Conservation (phyloP, 2,888 invertebrate species). For the Geophilus truncorum region DNA sequence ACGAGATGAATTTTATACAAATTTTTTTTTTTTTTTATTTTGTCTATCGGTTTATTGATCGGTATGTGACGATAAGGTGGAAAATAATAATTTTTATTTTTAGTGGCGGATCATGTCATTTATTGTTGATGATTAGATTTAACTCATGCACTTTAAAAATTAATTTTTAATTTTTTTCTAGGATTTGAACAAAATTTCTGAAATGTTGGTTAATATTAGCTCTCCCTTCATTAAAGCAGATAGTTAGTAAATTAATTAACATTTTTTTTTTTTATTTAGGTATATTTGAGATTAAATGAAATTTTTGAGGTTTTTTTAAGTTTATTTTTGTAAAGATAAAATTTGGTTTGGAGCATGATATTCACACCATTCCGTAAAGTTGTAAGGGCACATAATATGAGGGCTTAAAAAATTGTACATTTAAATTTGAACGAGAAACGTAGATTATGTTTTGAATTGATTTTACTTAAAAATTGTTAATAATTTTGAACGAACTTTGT, state of each 20-base stretch:
- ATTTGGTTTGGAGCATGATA: not conserved
- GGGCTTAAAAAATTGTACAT: not conserved
- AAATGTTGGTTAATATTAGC: not conserved
- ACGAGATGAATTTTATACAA: no score
- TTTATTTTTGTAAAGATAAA: not conserved
- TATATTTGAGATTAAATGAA: not conserved
- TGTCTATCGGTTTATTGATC: no score
- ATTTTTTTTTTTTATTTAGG: not conserved
- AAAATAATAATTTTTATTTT: not conserved
- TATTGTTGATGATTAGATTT: not conserved
- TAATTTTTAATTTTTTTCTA: not conserved
- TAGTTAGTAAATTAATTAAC: not conserved
- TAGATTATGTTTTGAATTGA: not conserved
- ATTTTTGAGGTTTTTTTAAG: not conserved
- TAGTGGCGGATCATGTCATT: no score
- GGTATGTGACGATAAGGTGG: no score
- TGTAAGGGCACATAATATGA: not conserved
- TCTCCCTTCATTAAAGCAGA: not conserved
- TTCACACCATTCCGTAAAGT: not conserved
- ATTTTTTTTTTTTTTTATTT: not conserved
- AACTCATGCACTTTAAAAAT: not conserved
- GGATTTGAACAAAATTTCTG: not conserved
- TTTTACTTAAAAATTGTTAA: not conserved
- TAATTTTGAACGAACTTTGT: no score
- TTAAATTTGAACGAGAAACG: not conserved